These are phyloP conservation scores for Stichopus horrens DNA, from an alignment of 53 echinoderm and acorn worm species.

Conservation along the genomic window DNA sequence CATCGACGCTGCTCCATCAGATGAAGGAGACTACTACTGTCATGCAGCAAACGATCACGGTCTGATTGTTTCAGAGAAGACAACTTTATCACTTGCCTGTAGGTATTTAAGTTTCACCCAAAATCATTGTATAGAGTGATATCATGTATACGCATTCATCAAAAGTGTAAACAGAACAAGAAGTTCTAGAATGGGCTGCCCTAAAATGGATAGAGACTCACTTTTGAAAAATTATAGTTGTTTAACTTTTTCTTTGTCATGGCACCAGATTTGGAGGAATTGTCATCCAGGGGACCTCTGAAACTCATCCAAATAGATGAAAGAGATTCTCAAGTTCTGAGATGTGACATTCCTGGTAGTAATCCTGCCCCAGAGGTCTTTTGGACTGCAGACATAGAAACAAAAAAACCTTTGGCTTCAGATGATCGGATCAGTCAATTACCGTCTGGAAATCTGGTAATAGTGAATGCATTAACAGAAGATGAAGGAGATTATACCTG, in stretches of 20 bases:
- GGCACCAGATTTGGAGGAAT: not conserved
- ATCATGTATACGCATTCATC: no score
- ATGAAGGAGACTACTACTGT: constrained; percentile 28
- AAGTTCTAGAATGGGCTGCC: no score
- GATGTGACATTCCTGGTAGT: constrained; percentile 15
- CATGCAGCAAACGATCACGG: constrained; percentile 29
- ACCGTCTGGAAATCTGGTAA: constrained; percentile 20
- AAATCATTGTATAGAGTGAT: no score
- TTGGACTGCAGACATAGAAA: not conserved
- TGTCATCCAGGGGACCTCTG: constrained; percentile 12
- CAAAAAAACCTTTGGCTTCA: constrained; percentile 9
- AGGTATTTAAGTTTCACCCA: not conserved
- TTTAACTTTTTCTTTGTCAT: not conserved
- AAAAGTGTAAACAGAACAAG: no score
- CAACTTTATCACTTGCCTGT: constrained; percentile 2
- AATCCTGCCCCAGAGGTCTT: constrained; percentile 7
- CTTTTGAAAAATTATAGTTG: no score
- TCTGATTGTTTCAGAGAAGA: constrained; percentile 15
- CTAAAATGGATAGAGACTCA: no score
- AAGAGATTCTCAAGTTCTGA: constrained; percentile 4
- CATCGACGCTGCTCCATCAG: not conserved
- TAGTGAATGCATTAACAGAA: not conserved
- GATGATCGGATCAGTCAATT: constrained; percentile 14
- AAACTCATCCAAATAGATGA: constrained; percentile 9
- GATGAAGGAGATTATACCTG: constrained; percentile 29